These are phyloP conservation scores for Arremon brunneinucha DNA, from an alignment of 2,797 vertebrate genomes.

Conservation along the genomic window DNA sequence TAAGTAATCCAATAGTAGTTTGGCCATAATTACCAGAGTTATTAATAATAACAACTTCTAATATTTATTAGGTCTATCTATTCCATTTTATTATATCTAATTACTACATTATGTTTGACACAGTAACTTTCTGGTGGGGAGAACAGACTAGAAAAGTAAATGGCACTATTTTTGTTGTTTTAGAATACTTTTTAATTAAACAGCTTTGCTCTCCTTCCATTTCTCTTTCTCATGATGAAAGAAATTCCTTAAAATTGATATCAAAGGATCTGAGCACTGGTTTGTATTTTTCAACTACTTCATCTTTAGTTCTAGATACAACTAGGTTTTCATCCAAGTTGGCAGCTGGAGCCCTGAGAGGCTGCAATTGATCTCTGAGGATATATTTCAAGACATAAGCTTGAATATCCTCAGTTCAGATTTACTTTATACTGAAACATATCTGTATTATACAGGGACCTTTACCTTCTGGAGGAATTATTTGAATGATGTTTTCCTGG, in stretches of 20 bases:
- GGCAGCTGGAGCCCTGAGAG: neutral
- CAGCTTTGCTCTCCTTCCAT: neutral
- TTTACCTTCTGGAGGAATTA: neutral
- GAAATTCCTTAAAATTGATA: neutral
- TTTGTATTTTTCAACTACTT: neutral
- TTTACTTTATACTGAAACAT: neutral
- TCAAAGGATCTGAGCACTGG: neutral
- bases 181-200: neutral
- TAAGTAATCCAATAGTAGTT: neutral
- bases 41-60: neutral
- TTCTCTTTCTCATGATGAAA: neutral
- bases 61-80: neutral
- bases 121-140: neutral
- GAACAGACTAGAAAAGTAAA: neutral
- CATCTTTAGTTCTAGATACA: neutral
- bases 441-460: neutral
- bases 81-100: neutral
- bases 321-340: neutral
- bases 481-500: neutral
- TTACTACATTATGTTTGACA: neutral
- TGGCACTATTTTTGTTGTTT: neutral
- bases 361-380: neutral
- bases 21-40: neutral
- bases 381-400: neutral
- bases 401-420: neutral